phyloP scores from a whole-genome alignment of 2,888 invertebrate genomes.

The Hypselothyrea guttata region DNA sequence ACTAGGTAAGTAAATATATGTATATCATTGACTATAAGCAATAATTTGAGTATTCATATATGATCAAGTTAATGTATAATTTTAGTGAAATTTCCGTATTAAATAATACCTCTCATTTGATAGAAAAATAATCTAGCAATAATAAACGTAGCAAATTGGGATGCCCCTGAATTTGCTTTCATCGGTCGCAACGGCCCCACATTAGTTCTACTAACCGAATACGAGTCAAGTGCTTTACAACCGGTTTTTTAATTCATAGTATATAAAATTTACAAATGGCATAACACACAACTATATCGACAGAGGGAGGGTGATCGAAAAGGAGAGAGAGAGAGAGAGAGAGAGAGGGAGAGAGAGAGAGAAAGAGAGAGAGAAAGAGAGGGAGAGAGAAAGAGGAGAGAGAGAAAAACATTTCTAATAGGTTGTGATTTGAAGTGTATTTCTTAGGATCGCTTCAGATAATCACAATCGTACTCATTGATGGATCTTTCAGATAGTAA shows the following conservation, averaged over 20 bases:
- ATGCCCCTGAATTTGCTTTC: slow-evolving; percentile 36
- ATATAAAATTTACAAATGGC: slow-evolving; percentile 16
- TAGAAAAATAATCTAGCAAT: background rate
- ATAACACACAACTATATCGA: slow-evolving; percentile 4
- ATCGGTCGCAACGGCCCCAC: slow-evolving; percentile 12
- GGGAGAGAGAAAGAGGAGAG: too few relatives aligned
- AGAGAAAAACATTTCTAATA: background rate
- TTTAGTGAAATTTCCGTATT: too few relatives aligned
- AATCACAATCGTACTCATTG: slow-evolving; percentile 31
- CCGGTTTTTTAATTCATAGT: slow-evolving; percentile 30
- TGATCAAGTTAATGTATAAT: too few relatives aligned
- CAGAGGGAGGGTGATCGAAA: too few relatives aligned
- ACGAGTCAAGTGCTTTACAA: slow-evolving; percentile 12
- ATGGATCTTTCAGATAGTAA: slow-evolving; percentile 32
- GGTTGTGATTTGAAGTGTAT: background rate
- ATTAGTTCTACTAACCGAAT: slow-evolving; percentile 50
- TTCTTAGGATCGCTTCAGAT: background rate
- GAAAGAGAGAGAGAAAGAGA: too few relatives aligned
- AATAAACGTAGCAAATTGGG: slow-evolving; percentile 27
- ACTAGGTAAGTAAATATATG: too few relatives aligned
- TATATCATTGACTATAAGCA: too few relatives aligned
- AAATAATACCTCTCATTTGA: background rate
- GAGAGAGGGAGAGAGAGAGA: too few relatives aligned
- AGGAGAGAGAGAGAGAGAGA: too few relatives aligned
- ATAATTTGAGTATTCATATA: too few relatives aligned